Evolutionary conservation across 2,797 vertebrate species (phyloP).

Genomic region (Yasuhikotakia modesta): DNA sequence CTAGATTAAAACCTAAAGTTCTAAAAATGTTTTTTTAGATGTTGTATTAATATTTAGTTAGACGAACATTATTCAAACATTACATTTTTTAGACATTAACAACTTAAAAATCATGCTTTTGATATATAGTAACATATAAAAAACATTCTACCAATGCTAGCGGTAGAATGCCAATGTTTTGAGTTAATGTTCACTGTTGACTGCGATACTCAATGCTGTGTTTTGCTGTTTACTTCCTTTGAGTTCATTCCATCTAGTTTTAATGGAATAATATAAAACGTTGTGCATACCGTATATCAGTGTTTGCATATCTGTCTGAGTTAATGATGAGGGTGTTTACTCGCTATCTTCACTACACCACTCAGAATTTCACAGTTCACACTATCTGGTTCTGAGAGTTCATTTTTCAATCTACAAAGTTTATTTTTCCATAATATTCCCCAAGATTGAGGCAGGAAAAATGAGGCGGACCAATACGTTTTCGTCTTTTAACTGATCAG

Average conservation of each 20-base stretch:
- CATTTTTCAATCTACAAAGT: constrained; percentile 33
- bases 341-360: constrained; percentile 24
- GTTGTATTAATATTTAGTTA: too few relatives aligned
- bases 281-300: not conserved
- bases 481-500: constrained; percentile 12
- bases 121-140: too few relatives aligned
- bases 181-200: too few relatives aligned
- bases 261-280: not conserved
- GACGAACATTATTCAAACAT: too few relatives aligned
- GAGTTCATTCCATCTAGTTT: not conserved
- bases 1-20: too few relatives aligned
- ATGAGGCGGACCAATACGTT: not conserved
- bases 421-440: constrained; percentile 52
- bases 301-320: not conserved
- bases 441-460: not conserved
- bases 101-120: too few relatives aligned
- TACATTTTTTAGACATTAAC: too few relatives aligned
- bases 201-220: too few relatives aligned
- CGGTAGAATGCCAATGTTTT: too few relatives aligned
- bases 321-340: constrained; percentile 5
- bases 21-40: too few relatives aligned
- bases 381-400: constrained; percentile 39
- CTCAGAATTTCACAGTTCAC: constrained; percentile 56
- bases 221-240: too few relatives aligned
- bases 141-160: too few relatives aligned